Evolutionary conservation across 2,113 vertebrate genomes (phyloP), one percentile per base, ranked within the genome.

Genomic region (Apteryx mantelli): DNA sequence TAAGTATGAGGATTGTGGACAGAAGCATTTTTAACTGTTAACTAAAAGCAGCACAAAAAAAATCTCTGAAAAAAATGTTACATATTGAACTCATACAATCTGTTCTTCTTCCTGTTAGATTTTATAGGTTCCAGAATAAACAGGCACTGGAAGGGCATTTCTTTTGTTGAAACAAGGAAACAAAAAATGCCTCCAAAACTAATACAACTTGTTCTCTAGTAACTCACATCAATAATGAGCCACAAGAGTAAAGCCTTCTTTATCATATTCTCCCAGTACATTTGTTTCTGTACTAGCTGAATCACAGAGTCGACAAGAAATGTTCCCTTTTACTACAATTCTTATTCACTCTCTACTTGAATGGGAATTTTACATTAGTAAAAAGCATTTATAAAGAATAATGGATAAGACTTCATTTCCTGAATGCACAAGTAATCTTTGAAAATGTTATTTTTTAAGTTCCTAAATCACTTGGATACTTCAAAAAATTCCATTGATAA

Each of bases 171-270:
- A 61, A 53, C 8, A 60, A 56, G 46, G 71, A 69, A 76, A n/a
- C 15, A 75, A 26, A 20, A 40, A n/a, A 38, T 52, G 3, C 20
- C 4, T 63, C 5, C 6, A 1, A 4, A 58, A 2, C 0, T 22
- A 87, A 61, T 11, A 32, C 2, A 21, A 53, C 52, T 75, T 40
- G 42, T 70, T 81, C 11, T 64, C 22, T 30, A 56, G 14, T 52
- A 55, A 61, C 19, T 48, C 42, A 53, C 7, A 61, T 8, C 38
- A 69, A 5, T 17, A 28, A 65, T 0, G 3, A 22, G 12, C 2
- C 42, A 46, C 26, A 60, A 77, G 17, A 58, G 44, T 21, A 87
- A 50, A 76, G 7, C 12, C 53, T 40, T 42, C 11, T 64, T 81
- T 78, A 86, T 30, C 69, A 75, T 38, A 12, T 79, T 70, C 36